Evolutionary conservation across 2,888 invertebrate species (phyloP).

Genomic region (Eupsilia transversa): DNA sequence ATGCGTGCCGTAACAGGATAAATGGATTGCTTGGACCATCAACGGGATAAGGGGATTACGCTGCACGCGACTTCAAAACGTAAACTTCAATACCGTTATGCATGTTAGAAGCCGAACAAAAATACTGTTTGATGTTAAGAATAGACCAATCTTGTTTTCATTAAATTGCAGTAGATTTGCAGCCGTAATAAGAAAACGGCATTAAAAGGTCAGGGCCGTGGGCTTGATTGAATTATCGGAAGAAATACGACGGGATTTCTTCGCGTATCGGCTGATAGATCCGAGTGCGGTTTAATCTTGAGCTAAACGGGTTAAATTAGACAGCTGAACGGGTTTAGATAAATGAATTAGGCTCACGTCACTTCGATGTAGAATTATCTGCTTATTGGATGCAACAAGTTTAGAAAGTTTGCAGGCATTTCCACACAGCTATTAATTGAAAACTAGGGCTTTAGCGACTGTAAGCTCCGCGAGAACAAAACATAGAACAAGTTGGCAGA

Average conservation of each 20-base stretch:
- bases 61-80: conserved; percentile 5
- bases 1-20: not conserved
- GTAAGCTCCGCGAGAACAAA: not conserved
- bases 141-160: not conserved
- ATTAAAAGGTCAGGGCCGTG: not conserved
- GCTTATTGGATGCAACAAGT: conserved; percentile 13
- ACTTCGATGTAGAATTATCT: not conserved
- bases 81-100: not conserved
- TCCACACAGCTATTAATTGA: not conserved
- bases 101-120: not conserved
- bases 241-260: conserved; percentile 7
- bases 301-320: not conserved
- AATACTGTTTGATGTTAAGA: not conserved
- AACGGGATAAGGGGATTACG: conserved; percentile 23
- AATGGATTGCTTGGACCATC: not conserved
- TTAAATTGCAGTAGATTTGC: conserved; percentile 8
- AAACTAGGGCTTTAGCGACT: not conserved
- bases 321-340: conserved; percentile 1
- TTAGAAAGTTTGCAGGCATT: not conserved
- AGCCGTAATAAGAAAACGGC: not conserved
- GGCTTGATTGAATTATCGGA: conserved; percentile 22
- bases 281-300: not conserved
- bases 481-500: not conserved
- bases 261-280: conserved; percentile 14
- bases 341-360: not conserved